A percentile compares a stretch with the other conserved stretches of the same genome.
These are phyloP conservation scores for Bombus superbus DNA, from an alignment of 1,140 invertebrate genomes.

Conservation along the genomic window DNA sequence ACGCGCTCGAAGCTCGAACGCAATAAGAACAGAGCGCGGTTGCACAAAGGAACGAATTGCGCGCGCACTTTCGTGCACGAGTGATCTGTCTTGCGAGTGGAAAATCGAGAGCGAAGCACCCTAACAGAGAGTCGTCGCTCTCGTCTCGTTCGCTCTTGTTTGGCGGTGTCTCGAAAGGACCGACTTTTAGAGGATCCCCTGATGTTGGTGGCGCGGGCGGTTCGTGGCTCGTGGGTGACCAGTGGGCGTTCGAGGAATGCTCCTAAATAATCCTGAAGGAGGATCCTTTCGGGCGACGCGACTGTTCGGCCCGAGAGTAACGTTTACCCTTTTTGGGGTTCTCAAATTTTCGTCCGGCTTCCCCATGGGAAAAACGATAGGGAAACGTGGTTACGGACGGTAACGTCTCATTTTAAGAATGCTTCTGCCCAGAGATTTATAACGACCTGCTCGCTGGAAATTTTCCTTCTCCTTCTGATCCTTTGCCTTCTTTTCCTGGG, in stretches of 20 bases:
- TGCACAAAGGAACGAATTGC: not conserved
- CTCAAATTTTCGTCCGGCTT: slow-evolving; percentile 60
- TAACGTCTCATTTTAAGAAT: slow-evolving; percentile 37
- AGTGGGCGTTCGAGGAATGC: slow-evolving; percentile 70
- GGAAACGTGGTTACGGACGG: slow-evolving; percentile 23
- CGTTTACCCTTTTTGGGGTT: slow-evolving; percentile 56
- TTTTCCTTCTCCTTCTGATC: not conserved
- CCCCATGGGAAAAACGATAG: slow-evolving; percentile 39
- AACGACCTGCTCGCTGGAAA: not conserved
- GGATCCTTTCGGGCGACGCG: slow-evolving; percentile 26
- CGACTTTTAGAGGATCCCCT: slow-evolving; percentile 10
- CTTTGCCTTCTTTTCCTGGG: not conserved
- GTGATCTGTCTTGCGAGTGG: slow-evolving; percentile 15
- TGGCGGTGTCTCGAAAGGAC: slow-evolving; percentile 41
- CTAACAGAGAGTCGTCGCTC: slow-evolving; percentile 20
- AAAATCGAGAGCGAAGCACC: slow-evolving; percentile 2
- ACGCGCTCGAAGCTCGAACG: no score
- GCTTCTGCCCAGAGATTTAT: slow-evolving; percentile 31
- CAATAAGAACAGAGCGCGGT: slow-evolving; percentile 7
- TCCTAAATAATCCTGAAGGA: slow-evolving; percentile 72
- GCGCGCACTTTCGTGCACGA: not conserved
- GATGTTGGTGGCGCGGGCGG: slow-evolving; percentile 29
- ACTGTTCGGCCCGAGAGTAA: slow-evolving; percentile 19
- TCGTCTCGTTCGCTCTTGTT: slow-evolving; percentile 41
- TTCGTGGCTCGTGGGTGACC: slow-evolving; percentile 59